phyloP scores from a whole-genome alignment of 2,113 vertebrate species.

The Canis aureus region DNA sequence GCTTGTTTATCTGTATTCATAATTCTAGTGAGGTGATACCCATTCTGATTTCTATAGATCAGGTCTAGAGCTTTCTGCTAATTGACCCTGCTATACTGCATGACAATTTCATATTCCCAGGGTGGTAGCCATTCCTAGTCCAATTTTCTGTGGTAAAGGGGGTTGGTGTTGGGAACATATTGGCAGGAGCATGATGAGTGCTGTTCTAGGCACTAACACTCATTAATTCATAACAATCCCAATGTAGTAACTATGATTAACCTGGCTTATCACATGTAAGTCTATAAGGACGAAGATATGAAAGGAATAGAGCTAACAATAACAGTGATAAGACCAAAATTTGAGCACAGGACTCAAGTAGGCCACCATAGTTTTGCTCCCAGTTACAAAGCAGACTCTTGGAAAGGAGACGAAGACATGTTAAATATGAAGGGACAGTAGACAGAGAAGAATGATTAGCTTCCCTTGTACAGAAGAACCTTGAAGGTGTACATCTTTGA shows the following conservation, averaged over 20 bases:
- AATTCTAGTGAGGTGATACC: not conserved
- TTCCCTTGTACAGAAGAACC: not conserved
- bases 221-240: not conserved
- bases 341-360: not conserved
- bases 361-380: not conserved
- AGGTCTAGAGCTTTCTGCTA: not conserved
- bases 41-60: not conserved
- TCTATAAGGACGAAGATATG: not conserved
- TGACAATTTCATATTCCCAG: not conserved
- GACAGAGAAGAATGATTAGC: not conserved
- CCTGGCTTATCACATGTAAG: not conserved
- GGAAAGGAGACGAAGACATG: not conserved
- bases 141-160: not conserved
- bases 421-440: not conserved
- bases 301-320: not conserved
- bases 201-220: not conserved
- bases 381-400: not conserved
- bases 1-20: not conserved
- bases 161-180: not conserved
- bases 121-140: not conserved
- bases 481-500: not conserved
- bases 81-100: not conserved
- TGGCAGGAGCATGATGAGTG: not conserved
- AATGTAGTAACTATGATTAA: not conserved
- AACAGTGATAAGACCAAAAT: not conserved